Base-by-base conservation (phyloP, 1,140 invertebrate species). In the Battus philenor region DNA sequence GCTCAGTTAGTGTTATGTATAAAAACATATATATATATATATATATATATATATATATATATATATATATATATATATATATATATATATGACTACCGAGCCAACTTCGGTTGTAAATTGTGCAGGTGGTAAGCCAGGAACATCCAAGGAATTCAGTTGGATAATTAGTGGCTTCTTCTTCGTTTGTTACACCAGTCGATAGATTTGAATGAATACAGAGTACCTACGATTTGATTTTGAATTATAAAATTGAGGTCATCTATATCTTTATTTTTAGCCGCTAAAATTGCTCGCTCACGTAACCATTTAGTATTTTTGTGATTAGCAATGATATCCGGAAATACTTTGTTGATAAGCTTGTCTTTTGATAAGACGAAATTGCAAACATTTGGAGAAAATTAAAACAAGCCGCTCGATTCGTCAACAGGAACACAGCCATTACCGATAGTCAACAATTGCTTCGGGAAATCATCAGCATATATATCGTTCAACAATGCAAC, bases 391-490 rank as follows among this genome's bases (percentile, higher is more conserved):
- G 12, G 10, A 22, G 43, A 30, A 47, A 49, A 83, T 76, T 7
- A 26, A 26, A 26, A n/a, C 8, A 47, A 67, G 50, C 55, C 50
- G 22, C 55, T 66, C 13, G 51, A 64, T 51, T 31, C 24, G 27
- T 77, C 56, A 12, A 73, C 49, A 47, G 56, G 46, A 22, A 78
- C 46, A 31, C 60, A 50, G 7, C 71, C 59, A 65, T 76, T 71
- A 41, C 71, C 68, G 46, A 78, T 47, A 49, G 32, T 48, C 39
- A 44, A 29, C 32, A 54, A 46, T 36, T 45, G 46, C 41, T 49
- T 15, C 0, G 33, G 20, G 24, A 49, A 54, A 29, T 44, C 45
- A 15, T 44, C 22, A 24, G 39, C n/a, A n/a, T n/a, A n/a, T n/a
- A n/a, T n/a, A n/a, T n/a, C n/a, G n/a, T n/a, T n/a, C n/a, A 36